A percentile compares a stretch with the other conserved stretches of the same genome.
These are phyloP conservation scores for Oncorhynchus nerka DNA, from an alignment of 2,113 vertebrate genomes.

Conservation along the genomic window DNA sequence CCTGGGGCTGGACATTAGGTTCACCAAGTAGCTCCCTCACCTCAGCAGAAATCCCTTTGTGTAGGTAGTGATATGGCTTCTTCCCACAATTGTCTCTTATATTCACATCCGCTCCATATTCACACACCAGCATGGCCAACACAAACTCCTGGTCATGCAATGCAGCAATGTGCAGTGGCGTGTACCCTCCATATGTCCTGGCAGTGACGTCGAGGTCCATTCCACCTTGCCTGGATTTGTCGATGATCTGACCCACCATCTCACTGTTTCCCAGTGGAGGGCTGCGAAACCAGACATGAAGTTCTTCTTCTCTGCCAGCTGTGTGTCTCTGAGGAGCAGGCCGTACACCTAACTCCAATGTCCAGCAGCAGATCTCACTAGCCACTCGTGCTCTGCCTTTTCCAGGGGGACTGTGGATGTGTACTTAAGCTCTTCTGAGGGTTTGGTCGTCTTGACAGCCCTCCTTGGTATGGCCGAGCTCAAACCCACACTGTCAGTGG, in stretches of 20 bases:
- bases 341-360: constrained; percentile 86
- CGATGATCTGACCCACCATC: constrained; percentile 80
- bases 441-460: constrained; percentile 55
- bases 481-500: constrained; percentile 22
- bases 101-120: constrained; percentile 71
- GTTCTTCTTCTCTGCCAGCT: constrained; percentile 83
- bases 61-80: constrained; percentile 85
- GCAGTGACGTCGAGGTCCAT: constrained; percentile 75
- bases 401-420: constrained; percentile 74
- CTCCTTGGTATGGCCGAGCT: constrained; percentile 63
- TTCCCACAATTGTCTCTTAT: constrained; percentile 89
- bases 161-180: constrained; percentile 87
- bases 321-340: constrained; percentile 79
- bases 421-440: constrained; percentile 59
- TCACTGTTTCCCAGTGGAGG: constrained; percentile 88
- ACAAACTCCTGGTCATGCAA: constrained; percentile 80
- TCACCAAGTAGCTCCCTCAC: constrained; percentile 79
- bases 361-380: constrained; percentile 78
- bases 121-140: constrained; percentile 76
- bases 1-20: constrained; percentile 36
- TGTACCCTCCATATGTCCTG: constrained; percentile 85
- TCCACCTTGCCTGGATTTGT: constrained; percentile 65
- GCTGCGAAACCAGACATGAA: constrained; percentile 91
- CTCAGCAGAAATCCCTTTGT: constrained; percentile 49
- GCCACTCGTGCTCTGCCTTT: constrained; percentile 82